A percentile compares a stretch with the other conserved stretches of the same genome.
Evolutionary conservation across 2,797 vertebrate species (phyloP).

Genomic region (Selene dorsalis): DNA sequence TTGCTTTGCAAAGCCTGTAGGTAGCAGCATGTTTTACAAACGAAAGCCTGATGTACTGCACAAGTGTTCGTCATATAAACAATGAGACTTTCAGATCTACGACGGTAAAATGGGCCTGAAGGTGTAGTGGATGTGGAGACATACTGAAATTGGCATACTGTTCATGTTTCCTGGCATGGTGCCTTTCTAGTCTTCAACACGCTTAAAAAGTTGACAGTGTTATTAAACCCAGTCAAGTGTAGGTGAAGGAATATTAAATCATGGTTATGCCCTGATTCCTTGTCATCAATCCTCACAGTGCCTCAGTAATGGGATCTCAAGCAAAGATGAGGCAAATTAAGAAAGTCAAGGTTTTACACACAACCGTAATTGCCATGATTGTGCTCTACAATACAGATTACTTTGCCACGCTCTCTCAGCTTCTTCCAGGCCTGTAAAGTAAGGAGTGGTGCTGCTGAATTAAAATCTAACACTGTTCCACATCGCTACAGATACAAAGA

Average conservation of each 20-base stretch:
- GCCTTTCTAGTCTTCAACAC: constrained; percentile 54
- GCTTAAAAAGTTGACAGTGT: constrained; percentile 61
- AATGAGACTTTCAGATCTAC: constrained; percentile 40
- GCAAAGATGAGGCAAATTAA: constrained; percentile 56
- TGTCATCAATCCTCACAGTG: constrained; percentile 55
- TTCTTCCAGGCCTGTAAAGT: constrained; percentile 13
- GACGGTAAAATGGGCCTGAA: constrained; percentile 36
- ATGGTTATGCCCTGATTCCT: constrained; percentile 54
- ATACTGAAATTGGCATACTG: constrained; percentile 39
- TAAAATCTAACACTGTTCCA: constrained; percentile 40
- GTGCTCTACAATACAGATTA: constrained; percentile 60
- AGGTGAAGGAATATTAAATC: constrained; percentile 67
- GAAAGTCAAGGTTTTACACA: constrained; percentile 47
- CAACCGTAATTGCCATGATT: constrained; percentile 46
- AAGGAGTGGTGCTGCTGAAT: constrained; percentile 25
- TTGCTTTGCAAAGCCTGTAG: constrained; percentile 37
- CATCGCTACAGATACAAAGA: constrained; percentile 32
- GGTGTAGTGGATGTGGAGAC: constrained; percentile 41
- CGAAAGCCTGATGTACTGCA: constrained; percentile 34
- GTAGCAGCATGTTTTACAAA: constrained; percentile 27
- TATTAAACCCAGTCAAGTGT: constrained; percentile 69
- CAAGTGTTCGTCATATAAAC: constrained; percentile 49
- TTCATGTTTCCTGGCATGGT: constrained; percentile 47
- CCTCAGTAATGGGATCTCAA: constrained; percentile 54
- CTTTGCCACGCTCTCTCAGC: constrained; percentile 22